phyloP scores from a whole-genome alignment of 2,797 vertebrate species.

The Malurus splendens region DNA sequence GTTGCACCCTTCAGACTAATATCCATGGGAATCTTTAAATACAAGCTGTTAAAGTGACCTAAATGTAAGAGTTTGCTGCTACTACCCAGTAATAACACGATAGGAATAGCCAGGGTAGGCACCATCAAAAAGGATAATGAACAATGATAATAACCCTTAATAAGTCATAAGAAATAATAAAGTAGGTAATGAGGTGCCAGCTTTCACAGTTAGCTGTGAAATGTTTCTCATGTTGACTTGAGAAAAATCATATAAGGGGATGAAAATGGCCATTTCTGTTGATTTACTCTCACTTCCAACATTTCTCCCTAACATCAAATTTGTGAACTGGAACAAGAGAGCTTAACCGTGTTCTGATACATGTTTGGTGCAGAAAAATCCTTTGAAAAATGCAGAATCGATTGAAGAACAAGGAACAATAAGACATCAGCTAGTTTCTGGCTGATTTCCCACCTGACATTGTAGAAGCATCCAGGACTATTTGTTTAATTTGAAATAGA shows the following conservation, averaged over 20 bases:
- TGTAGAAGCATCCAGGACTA: slow-evolving; percentile 31
- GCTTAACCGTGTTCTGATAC: slow-evolving; percentile 4
- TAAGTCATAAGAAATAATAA: slow-evolving; percentile 48
- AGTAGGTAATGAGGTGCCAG: slow-evolving; percentile 26
- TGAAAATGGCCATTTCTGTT: slow-evolving; percentile 27
- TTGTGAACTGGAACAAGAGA: background rate
- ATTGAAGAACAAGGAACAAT: slow-evolving; percentile 38
- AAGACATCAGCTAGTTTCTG: slow-evolving; percentile 30
- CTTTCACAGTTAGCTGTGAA: slow-evolving; percentile 39
- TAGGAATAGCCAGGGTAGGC: background rate
- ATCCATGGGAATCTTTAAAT: slow-evolving; percentile 22
- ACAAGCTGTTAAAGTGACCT: slow-evolving; percentile 29
- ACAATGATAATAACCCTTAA: slow-evolving; percentile 36
- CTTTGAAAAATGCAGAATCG: slow-evolving; percentile 21
- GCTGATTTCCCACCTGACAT: slow-evolving; percentile 42
- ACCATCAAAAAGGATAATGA: slow-evolving; percentile 13
- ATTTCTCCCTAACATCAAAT: background rate
- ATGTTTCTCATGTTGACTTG: slow-evolving; percentile 14
- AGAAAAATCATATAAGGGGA: background rate
- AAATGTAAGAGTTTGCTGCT: slow-evolving; percentile 7
- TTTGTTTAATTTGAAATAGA: slow-evolving; percentile 38
- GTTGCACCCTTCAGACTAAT: slow-evolving; percentile 11
- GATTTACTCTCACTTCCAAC: slow-evolving; percentile 17
- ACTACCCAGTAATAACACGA: background rate
- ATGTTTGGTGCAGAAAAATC: background rate